Conservation (phyloP, 2,797 vertebrate species). For the Eulemur albifrons region DNA sequence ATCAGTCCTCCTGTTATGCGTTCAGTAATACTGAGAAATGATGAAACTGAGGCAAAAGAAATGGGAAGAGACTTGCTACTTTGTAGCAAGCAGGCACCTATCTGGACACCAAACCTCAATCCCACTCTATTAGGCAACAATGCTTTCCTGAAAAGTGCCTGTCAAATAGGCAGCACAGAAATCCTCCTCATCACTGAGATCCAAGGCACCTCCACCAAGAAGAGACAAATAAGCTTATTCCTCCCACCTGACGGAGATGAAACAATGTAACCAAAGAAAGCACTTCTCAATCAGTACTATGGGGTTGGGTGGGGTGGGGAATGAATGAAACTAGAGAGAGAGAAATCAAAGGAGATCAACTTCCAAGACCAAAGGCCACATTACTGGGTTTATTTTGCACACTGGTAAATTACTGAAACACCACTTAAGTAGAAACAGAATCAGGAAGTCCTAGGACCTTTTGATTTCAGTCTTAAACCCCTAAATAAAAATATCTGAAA, state of each 20-base stretch:
- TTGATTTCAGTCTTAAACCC: constrained; percentile 44
- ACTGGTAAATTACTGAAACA: constrained; percentile 33
- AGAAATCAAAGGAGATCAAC: constrained; percentile 10
- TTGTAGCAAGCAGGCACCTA: background rate
- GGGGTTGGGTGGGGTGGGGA: too few relatives aligned
- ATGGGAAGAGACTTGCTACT: constrained; percentile 39
- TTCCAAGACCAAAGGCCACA: constrained; percentile 27
- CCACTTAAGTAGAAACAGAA: constrained; percentile 14
- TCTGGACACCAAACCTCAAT: background rate
- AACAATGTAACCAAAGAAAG: constrained; percentile 40
- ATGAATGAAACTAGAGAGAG: constrained; percentile 4
- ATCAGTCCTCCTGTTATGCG: background rate
- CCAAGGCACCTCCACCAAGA: background rate
- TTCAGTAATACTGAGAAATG: constrained; percentile 16
- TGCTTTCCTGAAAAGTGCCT: constrained; percentile 26
- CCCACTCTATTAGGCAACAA: background rate
- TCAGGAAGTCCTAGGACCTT: background rate
- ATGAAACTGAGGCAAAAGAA: constrained; percentile 41
- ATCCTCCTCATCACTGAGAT: background rate
- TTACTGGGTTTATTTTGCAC: background rate
- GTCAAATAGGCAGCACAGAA: background rate
- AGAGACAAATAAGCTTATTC: constrained; percentile 41
- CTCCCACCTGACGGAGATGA: background rate
- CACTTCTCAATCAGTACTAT: background rate
- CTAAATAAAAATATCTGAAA: constrained; percentile 40